Evolutionary conservation across 1,140 invertebrate species (phyloP).

Genomic region (Ceratoteleas bidentatus): DNA sequence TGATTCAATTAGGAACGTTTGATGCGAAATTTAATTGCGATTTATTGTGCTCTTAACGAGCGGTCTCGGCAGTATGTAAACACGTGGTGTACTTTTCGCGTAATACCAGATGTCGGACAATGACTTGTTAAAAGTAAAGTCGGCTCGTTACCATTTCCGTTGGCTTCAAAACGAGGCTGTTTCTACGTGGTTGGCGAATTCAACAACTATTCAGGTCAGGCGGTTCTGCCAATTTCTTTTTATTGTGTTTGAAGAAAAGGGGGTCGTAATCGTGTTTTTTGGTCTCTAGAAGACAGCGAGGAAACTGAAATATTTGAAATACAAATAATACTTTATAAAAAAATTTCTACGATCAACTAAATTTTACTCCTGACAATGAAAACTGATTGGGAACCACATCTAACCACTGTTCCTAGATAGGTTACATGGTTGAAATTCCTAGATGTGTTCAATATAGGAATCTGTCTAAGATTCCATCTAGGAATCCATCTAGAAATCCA

Average conservation of each 20-base stretch:
- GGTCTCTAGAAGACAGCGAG: too few species aligned
- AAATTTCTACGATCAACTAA: too few species aligned
- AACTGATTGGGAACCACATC: too few species aligned
- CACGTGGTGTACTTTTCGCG: slow-evolving; percentile 43
- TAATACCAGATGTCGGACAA: slow-evolving; percentile 50
- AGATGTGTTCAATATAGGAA: too few species aligned
- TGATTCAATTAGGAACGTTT: slow-evolving; percentile 47
- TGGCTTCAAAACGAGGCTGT: slow-evolving; percentile 14
- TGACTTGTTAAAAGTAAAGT: slow-evolving; percentile 51
- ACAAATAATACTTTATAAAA: too few species aligned
- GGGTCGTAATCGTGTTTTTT: neutral
- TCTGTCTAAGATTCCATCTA: too few species aligned
- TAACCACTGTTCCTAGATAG: too few species aligned
- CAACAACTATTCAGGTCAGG: slow-evolving; percentile 14
- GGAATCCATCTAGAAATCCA: too few species aligned
- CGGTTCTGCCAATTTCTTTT: neutral
- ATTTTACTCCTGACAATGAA: too few species aligned
- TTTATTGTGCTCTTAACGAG: slow-evolving; percentile 29
- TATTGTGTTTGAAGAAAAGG: neutral
- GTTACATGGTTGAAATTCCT: too few species aligned
- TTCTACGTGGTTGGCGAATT: slow-evolving; percentile 3
- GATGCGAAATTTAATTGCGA: slow-evolving; percentile 45
- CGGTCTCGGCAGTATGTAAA: slow-evolving; percentile 27
- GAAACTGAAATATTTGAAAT: too few species aligned
- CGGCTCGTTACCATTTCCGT: slow-evolving; percentile 39